A percentile compares a stretch with the other conserved stretches of the same genome.
Evolutionary conservation across 2,888 invertebrate genomes (phyloP).

Genomic region (Patella depressa): DNA sequence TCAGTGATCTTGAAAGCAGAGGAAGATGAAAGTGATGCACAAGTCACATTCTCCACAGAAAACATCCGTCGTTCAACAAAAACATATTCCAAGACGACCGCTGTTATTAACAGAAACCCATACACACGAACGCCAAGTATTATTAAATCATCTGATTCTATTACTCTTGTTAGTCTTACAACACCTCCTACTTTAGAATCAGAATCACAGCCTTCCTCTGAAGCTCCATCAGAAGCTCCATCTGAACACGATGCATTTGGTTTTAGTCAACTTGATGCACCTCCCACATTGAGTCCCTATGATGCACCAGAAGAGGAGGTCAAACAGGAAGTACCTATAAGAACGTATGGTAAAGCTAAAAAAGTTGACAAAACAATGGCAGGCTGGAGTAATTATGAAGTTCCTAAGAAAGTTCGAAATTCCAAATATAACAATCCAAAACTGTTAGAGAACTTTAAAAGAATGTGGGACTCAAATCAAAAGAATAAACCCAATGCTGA

Average conservation of each 20-base stretch:
- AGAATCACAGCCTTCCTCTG: conserved; percentile 1
- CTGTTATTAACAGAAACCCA: conserved; percentile 19
- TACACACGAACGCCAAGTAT: conserved; percentile 31
- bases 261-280: neutral
- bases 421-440: conserved; percentile 37
- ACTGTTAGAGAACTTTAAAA: conserved; percentile 37
- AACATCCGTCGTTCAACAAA: conserved; percentile 15
- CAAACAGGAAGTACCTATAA: neutral
- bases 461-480: conserved; percentile 36
- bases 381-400: neutral
- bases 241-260: conserved; percentile 2
- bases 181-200: conserved; percentile 14
- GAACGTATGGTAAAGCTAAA: neutral
- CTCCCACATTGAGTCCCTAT: conserved; percentile 13
- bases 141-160: neutral
- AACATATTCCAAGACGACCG: conserved; percentile 13
- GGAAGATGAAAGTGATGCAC: conserved; percentile 12
- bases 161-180: neutral
- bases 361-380: conserved; percentile 2
- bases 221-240: neutral
- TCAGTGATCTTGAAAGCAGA: conserved; percentile 8
- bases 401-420: conserved; percentile 1
- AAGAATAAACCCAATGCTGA: conserved; percentile 13
- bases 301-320: conserved; percentile 26
- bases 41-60: conserved; percentile 11